phyloP scores from a whole-genome alignment of 2,888 invertebrate species.

The Sphaerophoria taeniata region DNA sequence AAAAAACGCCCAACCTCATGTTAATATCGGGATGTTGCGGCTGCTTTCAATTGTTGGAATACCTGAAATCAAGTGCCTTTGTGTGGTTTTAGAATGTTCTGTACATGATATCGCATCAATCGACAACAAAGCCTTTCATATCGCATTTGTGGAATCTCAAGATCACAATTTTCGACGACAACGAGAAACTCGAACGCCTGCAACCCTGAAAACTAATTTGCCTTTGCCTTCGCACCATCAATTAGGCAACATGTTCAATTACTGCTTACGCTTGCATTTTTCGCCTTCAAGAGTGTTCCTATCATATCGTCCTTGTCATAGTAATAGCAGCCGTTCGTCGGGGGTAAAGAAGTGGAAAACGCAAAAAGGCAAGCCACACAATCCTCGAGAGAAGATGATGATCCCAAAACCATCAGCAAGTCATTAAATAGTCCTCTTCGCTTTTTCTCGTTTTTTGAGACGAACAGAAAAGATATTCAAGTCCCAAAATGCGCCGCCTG shows the following conservation, averaged over 20 bases:
- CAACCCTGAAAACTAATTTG: conserved; percentile 68
- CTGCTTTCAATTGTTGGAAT: conserved; percentile 19
- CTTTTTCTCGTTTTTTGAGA: neutral
- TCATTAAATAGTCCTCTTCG: conserved; percentile 69
- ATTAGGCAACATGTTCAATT: conserved; percentile 70
- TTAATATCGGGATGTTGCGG: conserved; percentile 11
- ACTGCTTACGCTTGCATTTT: conserved; percentile 70
- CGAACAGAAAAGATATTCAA: neutral
- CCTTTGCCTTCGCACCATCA: conserved; percentile 63
- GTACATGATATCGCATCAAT: neutral
- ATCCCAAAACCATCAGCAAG: conserved; percentile 73
- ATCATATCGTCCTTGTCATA: no score
- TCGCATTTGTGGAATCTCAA: conserved; percentile 64
- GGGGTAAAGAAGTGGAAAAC: neutral
- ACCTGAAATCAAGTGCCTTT: conserved; percentile 56
- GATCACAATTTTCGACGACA: conserved; percentile 47
- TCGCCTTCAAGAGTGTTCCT: conserved; percentile 17
- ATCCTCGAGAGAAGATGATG: conserved; percentile 52
- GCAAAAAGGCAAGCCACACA: conserved; percentile 26
- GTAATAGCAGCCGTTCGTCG: neutral
- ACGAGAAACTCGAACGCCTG: conserved; percentile 13
- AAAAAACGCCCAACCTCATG: conserved; percentile 22
- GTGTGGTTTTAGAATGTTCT: neutral
- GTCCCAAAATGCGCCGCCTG: conserved; percentile 36
- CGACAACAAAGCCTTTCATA: conserved; percentile 42